Evolutionary conservation across 1,140 invertebrate species (phyloP).

Genomic region (Contarinia nasturtii): DNA sequence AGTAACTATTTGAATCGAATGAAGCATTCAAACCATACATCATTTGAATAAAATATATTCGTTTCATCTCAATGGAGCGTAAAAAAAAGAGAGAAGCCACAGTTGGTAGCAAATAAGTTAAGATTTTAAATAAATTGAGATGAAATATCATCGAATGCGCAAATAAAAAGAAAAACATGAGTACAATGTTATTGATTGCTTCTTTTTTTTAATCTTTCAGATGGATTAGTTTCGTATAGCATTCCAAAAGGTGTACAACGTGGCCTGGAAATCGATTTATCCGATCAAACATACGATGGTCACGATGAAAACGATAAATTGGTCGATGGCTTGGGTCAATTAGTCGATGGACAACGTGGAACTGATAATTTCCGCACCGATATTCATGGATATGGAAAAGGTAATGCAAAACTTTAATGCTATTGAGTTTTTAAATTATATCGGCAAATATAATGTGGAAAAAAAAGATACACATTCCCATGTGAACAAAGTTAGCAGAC

Average conservation of each 20-base stretch:
- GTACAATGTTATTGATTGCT: too few species aligned
- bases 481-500: too few species aligned
- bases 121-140: conserved; percentile 1
- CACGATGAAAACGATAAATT: conserved; percentile 50
- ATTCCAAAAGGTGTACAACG: conserved; percentile 68
- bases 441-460: neutral
- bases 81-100: too few species aligned
- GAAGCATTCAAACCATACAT: neutral
- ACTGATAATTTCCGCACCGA: conserved; percentile 64
- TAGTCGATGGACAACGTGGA: conserved; percentile 72
- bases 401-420: conserved; percentile 20
- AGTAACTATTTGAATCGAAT: neutral
- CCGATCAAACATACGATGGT: conserved; percentile 86
- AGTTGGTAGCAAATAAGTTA: neutral
- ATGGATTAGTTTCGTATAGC: conserved; percentile 60
- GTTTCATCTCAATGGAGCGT: too few species aligned
- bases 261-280: conserved; percentile 66
- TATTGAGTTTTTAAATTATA: neutral
- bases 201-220: conserved; percentile 27
- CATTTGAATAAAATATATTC: neutral
- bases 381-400: conserved; percentile 43
- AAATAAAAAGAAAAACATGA: neutral
- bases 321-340: conserved; percentile 68
- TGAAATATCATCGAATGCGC: neutral
- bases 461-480: neutral